Base-by-base conservation (phyloP, 2,888 invertebrate genomes). In the Podotricha telesiphe region DNA sequence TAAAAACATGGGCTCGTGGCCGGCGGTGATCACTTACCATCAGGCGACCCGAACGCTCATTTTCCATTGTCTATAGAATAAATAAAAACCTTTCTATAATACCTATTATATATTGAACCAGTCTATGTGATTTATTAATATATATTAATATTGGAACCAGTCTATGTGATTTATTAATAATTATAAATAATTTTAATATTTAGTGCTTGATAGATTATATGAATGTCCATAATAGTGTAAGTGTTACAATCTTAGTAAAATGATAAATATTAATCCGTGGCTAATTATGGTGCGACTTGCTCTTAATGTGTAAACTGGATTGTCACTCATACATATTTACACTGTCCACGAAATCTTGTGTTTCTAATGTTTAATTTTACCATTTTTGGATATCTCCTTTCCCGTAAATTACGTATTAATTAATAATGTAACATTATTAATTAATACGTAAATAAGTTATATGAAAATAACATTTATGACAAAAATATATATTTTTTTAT, bases 211-310 rank as follows among this genome's bases (percentile, higher is more conserved):
- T 11, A 5, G 10, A 15, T 53, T 7, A 10, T 34, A 53, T 53
- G 34, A 53, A 53, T 34, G 5, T 10, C 53, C 34, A 4, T 55
- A 34, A 55, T 17, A 53, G 28, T 28, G n/a, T 28, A 51, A 51
- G 51, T 51, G 51, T 22, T 28, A 51, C n/a, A n/a, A 34, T 56
- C 15, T 17, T 20, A 20, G 19, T 58, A 20, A 56, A 19, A 56
- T 40, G 19, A 22, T 40, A 20, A 58, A 58, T 58, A 58, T 13
- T 42, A 22, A 56, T 20, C 15, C 19, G 40, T 20, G 6, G 58
- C 20, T 58, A 42, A 40, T 42, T 59, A 42, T 59, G 22, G 59
- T 11, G 17, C 1, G 58, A 17, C 1, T 10, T n/a, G 22, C 22
- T 20, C 22, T 59, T 45, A 59, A 58, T 20, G 42, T 10, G 45